Conservation (phyloP, 1,140 invertebrate species). For the Eueides isabella region DNA sequence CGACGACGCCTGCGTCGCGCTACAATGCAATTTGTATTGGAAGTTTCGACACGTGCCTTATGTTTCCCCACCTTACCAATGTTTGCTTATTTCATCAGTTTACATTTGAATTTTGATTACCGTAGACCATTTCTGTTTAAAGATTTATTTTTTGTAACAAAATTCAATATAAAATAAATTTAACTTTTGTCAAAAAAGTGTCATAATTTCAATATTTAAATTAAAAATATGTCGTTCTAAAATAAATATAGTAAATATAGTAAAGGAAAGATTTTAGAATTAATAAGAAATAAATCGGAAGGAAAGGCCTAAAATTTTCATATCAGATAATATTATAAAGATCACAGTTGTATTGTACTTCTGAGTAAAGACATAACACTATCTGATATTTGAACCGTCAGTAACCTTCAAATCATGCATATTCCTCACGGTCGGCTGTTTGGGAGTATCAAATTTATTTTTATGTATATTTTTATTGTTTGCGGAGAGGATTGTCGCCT, state of each 20-base stretch:
- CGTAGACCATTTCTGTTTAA: neutral
- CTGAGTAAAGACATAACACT: conserved; percentile 28
- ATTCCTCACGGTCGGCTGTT: conserved; percentile 62
- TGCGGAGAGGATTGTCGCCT: conserved; percentile 76
- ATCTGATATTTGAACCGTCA: conserved; percentile 38
- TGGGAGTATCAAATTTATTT: conserved; percentile 77
- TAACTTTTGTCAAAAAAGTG: no score
- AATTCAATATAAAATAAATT: neutral
- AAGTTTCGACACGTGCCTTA: conserved; percentile 59
- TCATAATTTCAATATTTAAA: no score
- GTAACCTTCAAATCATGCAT: conserved; percentile 56
- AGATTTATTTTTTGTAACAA: neutral
- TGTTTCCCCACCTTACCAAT: conserved; percentile 46
- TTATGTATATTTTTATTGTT: conserved; percentile 81
- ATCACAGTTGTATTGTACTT: neutral
- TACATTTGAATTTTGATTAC: conserved; percentile 16
- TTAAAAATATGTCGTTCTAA: no score
- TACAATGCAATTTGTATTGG: conserved; percentile 66
- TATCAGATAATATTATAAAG: no score
- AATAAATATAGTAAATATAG: no score
- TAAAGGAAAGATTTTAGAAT: no score
- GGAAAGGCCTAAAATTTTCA: no score
- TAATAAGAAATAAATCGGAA: no score
- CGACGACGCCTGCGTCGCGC: conserved; percentile 53
- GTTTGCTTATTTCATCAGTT: conserved; percentile 22